These are phyloP conservation scores for Crioceris asparagi DNA, from an alignment of 2,888 invertebrate genomes.

Conservation along the genomic window DNA sequence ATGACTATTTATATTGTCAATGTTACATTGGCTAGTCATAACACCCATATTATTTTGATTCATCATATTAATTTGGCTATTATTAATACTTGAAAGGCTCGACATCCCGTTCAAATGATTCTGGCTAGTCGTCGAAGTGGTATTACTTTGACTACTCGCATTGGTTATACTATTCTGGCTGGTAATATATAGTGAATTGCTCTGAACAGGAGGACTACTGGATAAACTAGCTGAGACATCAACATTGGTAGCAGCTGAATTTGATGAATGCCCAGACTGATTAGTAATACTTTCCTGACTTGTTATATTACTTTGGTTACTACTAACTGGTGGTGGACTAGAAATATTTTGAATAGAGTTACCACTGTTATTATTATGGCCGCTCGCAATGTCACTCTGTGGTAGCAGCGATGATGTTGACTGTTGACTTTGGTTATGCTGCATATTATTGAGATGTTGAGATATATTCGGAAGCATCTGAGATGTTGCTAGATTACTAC, in stretches of 20 bases:
- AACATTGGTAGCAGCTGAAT: conserved; percentile 10
- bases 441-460: conserved; percentile 14
- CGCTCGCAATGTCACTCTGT: background rate
- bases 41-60: conserved; percentile 8
- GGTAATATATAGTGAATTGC: conserved; percentile 3
- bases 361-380: background rate
- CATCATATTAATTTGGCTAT: conserved; percentile 4
- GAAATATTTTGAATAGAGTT: conserved; percentile 6
- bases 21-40: conserved; percentile 4
- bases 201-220: background rate
- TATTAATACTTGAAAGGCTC: conserved; percentile 1
- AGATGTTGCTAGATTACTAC: background rate
- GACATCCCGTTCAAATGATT: background rate
- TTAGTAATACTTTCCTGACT: conserved; percentile 7
- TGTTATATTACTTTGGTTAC: conserved; percentile 4
- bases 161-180: conserved; percentile 2
- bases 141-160: conserved; percentile 1
- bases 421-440: conserved; percentile 6
- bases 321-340: conserved; percentile 11
- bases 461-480: conserved; percentile 19
- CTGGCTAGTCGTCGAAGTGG: background rate
- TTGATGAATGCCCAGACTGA: too few relatives aligned
- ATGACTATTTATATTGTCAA: too few relatives aligned
- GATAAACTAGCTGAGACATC: background rate
- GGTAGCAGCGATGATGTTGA: background rate